These are phyloP conservation scores for Marcusenius ussheri DNA, from an alignment of 2,113 vertebrate species.

Conservation along the genomic window DNA sequence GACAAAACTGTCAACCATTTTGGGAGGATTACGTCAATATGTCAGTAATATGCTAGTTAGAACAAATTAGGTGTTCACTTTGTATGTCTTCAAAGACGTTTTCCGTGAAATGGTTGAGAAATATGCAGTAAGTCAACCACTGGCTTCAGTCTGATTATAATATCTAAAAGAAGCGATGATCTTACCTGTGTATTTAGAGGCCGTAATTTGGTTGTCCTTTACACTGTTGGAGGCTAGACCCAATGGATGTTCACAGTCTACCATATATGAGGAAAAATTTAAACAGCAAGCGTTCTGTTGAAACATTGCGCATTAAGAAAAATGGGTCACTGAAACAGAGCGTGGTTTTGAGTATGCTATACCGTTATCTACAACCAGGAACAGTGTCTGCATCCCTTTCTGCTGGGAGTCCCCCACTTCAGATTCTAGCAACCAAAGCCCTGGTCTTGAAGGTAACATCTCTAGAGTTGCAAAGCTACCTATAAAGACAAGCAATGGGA, in stretches of 20 bases:
- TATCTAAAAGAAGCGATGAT: not conserved
- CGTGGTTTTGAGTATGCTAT: conserved; percentile 23
- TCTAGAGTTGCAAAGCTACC: conserved; percentile 83
- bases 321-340: not conserved
- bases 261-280: conserved; percentile 14
- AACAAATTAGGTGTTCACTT: not conserved
- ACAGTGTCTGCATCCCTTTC: conserved; percentile 82
- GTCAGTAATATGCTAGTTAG: not conserved
- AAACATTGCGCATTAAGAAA: conserved; percentile 3
- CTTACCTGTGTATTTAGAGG: conserved; percentile 66
- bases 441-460: conserved; percentile 81
- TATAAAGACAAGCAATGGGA: conserved; percentile 40
- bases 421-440: conserved; percentile 85
- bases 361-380: conserved; percentile 81
- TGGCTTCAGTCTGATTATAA: not conserved
- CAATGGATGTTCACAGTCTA: conserved; percentile 76
- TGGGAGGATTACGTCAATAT: not conserved
- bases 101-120: not conserved
- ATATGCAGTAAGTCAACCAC: not conserved
- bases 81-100: not conserved
- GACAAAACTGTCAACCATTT: not conserved
- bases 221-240: conserved; percentile 72
- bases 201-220: conserved; percentile 70
- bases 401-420: conserved; percentile 75
- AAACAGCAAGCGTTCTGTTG: not conserved